phyloP scores from a whole-genome alignment of 2,888 invertebrate genomes.

The Sminthurinus aureus region DNA sequence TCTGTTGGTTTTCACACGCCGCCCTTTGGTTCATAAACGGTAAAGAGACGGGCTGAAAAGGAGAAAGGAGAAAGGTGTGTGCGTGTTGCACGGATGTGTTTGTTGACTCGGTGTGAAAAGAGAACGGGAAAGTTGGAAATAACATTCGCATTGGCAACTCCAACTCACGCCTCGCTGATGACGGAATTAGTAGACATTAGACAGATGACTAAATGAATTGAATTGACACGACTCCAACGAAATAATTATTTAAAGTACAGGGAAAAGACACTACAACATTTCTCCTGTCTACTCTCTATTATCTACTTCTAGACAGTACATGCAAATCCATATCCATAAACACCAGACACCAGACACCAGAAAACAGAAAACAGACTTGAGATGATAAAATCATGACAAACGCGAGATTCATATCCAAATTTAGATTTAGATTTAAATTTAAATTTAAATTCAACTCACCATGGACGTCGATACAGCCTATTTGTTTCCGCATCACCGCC shows the following conservation, averaged over 20 bases:
- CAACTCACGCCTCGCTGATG: constrained; percentile 4
- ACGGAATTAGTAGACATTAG: constrained; percentile 13
- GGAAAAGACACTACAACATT: no score
- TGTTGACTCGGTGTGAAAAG: no score
- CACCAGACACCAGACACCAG: no score
- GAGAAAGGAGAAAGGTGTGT: background rate
- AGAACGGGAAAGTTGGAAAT: background rate
- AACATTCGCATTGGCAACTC: background rate
- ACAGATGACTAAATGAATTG: constrained; percentile 23
- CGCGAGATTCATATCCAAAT: background rate
- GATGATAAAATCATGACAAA: background rate
- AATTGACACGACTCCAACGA: background rate
- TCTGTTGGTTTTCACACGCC: constrained; percentile 6
- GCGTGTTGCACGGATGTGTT: background rate
- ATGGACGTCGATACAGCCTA: constrained; percentile 86
- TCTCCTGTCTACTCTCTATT: no score
- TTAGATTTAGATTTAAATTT: background rate
- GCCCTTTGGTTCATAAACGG: background rate
- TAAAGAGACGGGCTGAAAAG: background rate
- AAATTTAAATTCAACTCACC: constrained; percentile 69
- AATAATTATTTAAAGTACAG: background rate
- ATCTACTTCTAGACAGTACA: no score
- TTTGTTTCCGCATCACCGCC: constrained; percentile 80
- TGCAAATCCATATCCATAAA: no score
- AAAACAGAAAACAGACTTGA: no score